A percentile compares a stretch with the other conserved stretches of the same genome.
phyloP scores from a whole-genome alignment of 2,113 vertebrate genomes.

The Centrocercus urophasianus region DNA sequence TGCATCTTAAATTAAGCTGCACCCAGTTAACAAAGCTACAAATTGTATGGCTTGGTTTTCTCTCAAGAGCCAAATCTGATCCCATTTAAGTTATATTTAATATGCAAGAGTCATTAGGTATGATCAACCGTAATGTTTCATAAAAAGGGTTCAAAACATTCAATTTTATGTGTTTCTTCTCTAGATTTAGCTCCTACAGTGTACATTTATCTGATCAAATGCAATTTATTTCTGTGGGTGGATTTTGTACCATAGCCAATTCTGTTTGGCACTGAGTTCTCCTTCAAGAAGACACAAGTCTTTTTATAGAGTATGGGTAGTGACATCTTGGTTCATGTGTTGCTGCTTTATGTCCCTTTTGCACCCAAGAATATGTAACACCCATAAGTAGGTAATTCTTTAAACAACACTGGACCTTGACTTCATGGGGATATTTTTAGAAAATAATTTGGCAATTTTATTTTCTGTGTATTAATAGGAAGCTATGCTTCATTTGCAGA shows the following conservation, averaged over 20 bases:
- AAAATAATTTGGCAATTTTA: background rate
- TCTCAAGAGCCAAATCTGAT: slow-evolving; percentile 30
- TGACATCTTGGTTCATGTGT: background rate
- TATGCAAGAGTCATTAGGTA: slow-evolving; percentile 35
- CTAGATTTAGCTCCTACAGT: slow-evolving; percentile 9
- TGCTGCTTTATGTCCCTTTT: background rate
- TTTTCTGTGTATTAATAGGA: background rate
- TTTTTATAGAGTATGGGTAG: background rate
- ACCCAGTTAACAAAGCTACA: background rate
- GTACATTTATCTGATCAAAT: slow-evolving; percentile 43
- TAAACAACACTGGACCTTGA: background rate
- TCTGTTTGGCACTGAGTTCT: background rate
- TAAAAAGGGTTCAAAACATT: slow-evolving; percentile 21
- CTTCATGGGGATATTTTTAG: background rate
- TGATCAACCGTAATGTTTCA: slow-evolving; percentile 38
- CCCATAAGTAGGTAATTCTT: background rate
- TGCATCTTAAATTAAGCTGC: background rate
- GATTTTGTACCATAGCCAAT: slow-evolving; percentile 48
- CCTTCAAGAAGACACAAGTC: background rate
- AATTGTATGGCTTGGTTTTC: slow-evolving; percentile 17
- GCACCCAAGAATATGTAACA: background rate
- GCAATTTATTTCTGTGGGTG: slow-evolving; percentile 50
- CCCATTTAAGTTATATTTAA: slow-evolving; percentile 28
- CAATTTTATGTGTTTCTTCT: background rate
- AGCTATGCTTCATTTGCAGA: background rate